Evolutionary conservation across 37 sponge, comb jelly and placozoan genomes (phyloP).

Genomic region (Tethya wilhelma): DNA sequence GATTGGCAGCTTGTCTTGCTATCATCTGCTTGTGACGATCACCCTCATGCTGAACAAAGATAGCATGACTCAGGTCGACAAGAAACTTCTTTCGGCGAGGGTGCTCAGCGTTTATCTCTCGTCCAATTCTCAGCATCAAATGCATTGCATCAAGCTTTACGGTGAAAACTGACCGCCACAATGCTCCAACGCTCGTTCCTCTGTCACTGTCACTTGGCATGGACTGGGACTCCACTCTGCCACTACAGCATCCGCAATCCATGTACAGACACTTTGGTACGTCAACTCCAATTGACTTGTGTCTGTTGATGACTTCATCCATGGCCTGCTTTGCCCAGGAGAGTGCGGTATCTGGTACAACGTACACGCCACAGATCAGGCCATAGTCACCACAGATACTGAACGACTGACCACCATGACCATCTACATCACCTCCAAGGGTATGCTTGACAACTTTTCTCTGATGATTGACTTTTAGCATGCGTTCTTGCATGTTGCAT

Average conservation of each 20-base stretch:
- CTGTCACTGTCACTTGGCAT: background rate
- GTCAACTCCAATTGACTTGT: too few species aligned
- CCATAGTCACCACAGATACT: constrained; percentile 52
- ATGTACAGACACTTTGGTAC: too few species aligned
- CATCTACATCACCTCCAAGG: constrained; percentile 35
- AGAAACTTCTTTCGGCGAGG: constrained; percentile 27
- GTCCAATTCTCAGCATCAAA: constrained; percentile 6
- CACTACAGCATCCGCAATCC: too few species aligned
- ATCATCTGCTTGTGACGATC: background rate
- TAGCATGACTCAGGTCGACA: constrained; percentile 4
- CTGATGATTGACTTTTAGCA: constrained; percentile 51
- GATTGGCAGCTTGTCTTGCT: constrained; percentile 22
- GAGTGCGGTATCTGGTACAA: constrained; percentile 44
- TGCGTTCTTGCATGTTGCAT: too few species aligned
- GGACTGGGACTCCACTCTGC: constrained; percentile 17
- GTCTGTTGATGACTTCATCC: constrained; percentile 34
- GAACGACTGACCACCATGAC: constrained; percentile 57
- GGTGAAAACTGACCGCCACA: constrained; percentile 30
- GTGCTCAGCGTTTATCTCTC: constrained; percentile 19
- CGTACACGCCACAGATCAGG: constrained; percentile 36
- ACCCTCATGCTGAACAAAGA: background rate
- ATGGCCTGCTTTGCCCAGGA: constrained; percentile 52
- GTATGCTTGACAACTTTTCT: constrained; percentile 49
- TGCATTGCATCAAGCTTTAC: constrained; percentile 46
- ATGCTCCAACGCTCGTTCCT: constrained; percentile 30